Evolutionary conservation across 1,140 invertebrate species (phyloP).

Genomic region (Camponotus vicinus): DNA sequence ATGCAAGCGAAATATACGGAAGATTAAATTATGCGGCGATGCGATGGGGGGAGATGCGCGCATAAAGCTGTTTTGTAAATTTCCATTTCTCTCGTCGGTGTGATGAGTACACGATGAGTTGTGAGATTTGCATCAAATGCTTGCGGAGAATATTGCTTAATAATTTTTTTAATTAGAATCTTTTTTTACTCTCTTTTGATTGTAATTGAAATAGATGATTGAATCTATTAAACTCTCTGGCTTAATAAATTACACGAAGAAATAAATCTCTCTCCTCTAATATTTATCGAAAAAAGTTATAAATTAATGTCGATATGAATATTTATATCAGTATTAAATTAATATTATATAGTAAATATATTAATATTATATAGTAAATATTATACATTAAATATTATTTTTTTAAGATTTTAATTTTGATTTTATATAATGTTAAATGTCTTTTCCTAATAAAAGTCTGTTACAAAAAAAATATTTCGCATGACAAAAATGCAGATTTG

Average conservation of each 20-base stretch:
- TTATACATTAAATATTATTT: background rate
- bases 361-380: background rate
- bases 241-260: background rate
- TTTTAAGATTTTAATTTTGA: background rate
- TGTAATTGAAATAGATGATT: background rate
- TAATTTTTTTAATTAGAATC: background rate
- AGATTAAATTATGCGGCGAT: slow-evolving; percentile 35
- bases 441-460: background rate
- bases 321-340: background rate
- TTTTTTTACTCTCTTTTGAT: background rate
- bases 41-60: background rate
- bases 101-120: slow-evolving; percentile 1
- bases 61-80: background rate
- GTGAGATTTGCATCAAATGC: background rate
- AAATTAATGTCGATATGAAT: no score
- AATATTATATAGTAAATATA: background rate
- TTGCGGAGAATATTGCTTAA: background rate
- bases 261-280: background rate
- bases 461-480: slow-evolving; percentile 29
- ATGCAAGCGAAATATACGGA: slow-evolving; percentile 6
- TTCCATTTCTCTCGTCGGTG: background rate
- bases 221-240: background rate
- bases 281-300: background rate
- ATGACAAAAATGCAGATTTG: slow-evolving; percentile 26
- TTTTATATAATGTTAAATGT: background rate